Evolutionary conservation across 2,113 vertebrate genomes (phyloP).

Genomic region (Macquaria ambigua): DNA sequence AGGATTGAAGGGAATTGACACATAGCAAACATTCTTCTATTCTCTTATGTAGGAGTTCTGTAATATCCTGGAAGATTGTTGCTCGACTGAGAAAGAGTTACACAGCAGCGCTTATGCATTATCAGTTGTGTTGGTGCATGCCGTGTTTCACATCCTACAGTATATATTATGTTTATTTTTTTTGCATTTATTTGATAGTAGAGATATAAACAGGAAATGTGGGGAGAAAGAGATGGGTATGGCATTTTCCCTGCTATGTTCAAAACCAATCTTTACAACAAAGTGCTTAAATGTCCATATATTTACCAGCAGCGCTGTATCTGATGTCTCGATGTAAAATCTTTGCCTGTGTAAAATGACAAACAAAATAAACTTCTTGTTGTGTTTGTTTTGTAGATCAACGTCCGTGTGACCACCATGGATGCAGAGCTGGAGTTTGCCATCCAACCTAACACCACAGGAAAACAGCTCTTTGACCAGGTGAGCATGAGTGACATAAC

Average conservation of each 20-base stretch:
- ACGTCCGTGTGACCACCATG: constrained; percentile 97
- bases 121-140: background rate
- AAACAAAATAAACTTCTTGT: background rate
- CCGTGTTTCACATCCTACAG: background rate
- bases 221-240: too few relatives aligned
- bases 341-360: background rate
- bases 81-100: too few relatives aligned
- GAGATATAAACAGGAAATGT: too few relatives aligned
- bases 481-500: constrained; percentile 71
- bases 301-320: background rate
- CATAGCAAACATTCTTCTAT: constrained; percentile 11
- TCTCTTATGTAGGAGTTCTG: background rate
- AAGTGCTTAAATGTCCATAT: too few relatives aligned
- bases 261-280: too few relatives aligned
- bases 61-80: background rate
- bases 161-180: too few relatives aligned
- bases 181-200: too few relatives aligned
- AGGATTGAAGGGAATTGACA: constrained; percentile 1
- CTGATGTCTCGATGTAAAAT: background rate
- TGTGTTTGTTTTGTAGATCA: constrained; percentile 86
- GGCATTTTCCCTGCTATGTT: too few relatives aligned
- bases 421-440: constrained; percentile 99
- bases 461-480: constrained; percentile 98
- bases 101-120: background rate
- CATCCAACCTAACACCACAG: constrained; percentile 97